phyloP scores from a whole-genome alignment of 2,113 vertebrate genomes.

The Stercorarius parasiticus region DNA sequence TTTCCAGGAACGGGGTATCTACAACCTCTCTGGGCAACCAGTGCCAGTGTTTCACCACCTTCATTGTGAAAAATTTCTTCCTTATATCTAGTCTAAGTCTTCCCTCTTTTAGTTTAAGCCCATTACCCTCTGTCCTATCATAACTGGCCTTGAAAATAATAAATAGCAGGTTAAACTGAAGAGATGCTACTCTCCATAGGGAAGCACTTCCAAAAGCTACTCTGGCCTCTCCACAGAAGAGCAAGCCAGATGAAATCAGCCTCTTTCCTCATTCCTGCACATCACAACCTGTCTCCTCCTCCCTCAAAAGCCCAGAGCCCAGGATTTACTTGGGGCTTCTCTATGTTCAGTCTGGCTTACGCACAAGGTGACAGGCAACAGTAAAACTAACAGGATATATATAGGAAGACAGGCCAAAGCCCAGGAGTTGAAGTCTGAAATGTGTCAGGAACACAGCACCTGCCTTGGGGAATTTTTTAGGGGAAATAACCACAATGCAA shows the following conservation, averaged over 20 bases:
- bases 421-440: neutral
- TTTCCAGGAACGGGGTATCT: neutral
- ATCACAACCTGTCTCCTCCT: neutral
- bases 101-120: neutral
- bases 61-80: neutral
- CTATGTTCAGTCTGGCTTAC: neutral
- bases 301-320: neutral
- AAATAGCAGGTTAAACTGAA: neutral
- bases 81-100: neutral
- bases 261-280: neutral
- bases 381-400: neutral
- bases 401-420: neutral
- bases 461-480: neutral
- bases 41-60: neutral
- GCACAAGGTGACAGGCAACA: neutral
- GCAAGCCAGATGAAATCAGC: neutral
- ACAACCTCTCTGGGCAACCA: neutral
- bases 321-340: neutral
- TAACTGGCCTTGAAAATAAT: neutral
- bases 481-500: conserved; percentile 12
- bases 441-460: neutral
- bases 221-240: neutral
- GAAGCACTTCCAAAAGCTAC: neutral
- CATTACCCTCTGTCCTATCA: neutral
- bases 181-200: neutral